Percentiles rank a stretch among this genome's conserved stretches.
Conservation (phyloP, 2,888 invertebrate species). For the Standfussiana lucernea region DNA sequence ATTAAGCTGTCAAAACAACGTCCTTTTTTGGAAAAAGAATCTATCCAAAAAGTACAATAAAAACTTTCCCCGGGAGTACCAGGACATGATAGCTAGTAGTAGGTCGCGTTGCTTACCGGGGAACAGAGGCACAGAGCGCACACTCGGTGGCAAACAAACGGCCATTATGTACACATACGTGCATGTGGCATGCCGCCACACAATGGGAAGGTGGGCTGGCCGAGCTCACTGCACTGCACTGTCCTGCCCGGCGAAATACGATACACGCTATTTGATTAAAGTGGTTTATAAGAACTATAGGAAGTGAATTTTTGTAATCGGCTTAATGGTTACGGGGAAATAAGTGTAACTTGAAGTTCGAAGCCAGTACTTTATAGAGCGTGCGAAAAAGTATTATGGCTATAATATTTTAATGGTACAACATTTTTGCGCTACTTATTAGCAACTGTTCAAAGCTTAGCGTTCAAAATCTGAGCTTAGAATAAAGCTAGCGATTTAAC, state of each 20-base stretch:
- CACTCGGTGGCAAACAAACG: constrained; percentile 69
- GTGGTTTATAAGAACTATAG: constrained; percentile 53
- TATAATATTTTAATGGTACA: constrained; percentile 15
- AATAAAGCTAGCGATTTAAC: too few relatives aligned
- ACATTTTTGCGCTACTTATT: constrained; percentile 13
- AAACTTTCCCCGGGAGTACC: constrained; percentile 67
- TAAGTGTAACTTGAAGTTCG: constrained; percentile 36
- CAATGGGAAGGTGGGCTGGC: constrained; percentile 71
- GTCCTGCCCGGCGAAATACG: constrained; percentile 54
- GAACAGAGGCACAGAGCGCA: constrained; percentile 59
- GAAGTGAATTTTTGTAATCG: constrained; percentile 57
- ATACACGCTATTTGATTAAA: constrained; percentile 68
- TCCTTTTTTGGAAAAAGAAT: constrained; percentile 37
- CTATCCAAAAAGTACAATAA: constrained; percentile 37
- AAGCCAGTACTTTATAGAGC: constrained; percentile 27
- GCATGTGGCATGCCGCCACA: constrained; percentile 63
- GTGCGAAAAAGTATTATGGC: constrained; percentile 36
- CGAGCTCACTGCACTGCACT: constrained; percentile 51
- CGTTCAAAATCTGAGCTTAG: constrained; percentile 1
- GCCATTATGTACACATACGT: constrained; percentile 65
- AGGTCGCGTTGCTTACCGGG: constrained; percentile 64
- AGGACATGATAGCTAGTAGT: constrained; percentile 72
- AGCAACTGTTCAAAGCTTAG: not conserved
- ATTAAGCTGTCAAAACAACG: constrained; percentile 28
- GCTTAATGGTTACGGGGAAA: constrained; percentile 47